phyloP scores from a whole-genome alignment of 2,888 invertebrate genomes.

The Vannuccia rotundouncinata region DNA sequence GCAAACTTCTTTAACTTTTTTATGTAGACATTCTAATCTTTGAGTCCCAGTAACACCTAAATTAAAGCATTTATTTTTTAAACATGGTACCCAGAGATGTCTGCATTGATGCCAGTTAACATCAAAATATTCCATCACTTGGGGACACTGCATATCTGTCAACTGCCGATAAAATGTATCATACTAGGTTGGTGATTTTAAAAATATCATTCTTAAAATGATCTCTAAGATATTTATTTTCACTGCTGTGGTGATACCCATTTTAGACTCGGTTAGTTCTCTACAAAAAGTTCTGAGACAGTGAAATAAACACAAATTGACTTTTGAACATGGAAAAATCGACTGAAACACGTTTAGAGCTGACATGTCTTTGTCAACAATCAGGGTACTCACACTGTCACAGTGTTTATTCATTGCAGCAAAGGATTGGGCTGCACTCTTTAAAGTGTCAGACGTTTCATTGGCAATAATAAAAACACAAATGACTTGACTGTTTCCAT shows the following conservation, averaged over 20 bases:
- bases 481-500: background rate
- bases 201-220: background rate
- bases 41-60: background rate
- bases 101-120: background rate
- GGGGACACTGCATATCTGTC: background rate
- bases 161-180: background rate
- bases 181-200: background rate
- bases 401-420: background rate
- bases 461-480: background rate
- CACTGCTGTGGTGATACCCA: background rate
- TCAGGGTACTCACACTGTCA: background rate
- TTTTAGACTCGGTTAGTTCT: background rate
- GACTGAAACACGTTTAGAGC: background rate
- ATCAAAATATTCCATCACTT: background rate
- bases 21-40: background rate
- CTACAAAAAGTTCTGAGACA: background rate
- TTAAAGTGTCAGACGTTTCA: background rate
- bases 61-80: background rate
- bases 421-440: background rate
- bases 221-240: background rate
- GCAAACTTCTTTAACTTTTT: background rate
- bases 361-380: background rate
- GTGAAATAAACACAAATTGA: background rate
- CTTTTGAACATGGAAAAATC: background rate
- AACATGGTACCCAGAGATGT: background rate